phyloP scores from a whole-genome alignment of 2,888 invertebrate genomes.

The Thera britannica region DNA sequence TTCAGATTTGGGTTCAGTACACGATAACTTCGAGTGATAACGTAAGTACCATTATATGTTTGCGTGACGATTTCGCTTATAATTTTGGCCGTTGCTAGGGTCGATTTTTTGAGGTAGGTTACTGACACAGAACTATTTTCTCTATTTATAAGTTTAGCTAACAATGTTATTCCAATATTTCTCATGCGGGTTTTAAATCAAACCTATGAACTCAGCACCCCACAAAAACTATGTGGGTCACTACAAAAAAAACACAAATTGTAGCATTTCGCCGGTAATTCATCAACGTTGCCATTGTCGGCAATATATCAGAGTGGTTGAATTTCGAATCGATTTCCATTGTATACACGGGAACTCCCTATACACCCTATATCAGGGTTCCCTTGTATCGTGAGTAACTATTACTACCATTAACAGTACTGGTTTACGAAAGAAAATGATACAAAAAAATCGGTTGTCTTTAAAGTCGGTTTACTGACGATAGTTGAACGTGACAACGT shows the following conservation, averaged over 20 bases:
- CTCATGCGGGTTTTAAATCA: constrained; percentile 22
- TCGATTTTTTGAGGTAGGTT: not conserved
- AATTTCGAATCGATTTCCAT: constrained; percentile 44
- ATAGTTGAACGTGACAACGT: no score
- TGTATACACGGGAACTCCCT: not conserved
- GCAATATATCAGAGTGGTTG: constrained; percentile 66
- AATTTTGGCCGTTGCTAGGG: constrained; percentile 45
- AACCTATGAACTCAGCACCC: constrained; percentile 16
- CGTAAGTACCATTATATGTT: constrained; percentile 46
- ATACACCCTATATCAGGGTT: not conserved
- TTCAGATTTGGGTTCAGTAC: constrained; percentile 70
- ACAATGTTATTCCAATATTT: not conserved
- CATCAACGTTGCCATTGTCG: constrained; percentile 35
- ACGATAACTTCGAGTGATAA: constrained; percentile 65
- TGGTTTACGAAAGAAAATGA: no score
- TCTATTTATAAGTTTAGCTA: no score
- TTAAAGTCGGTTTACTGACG: no score
- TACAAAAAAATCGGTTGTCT: no score
- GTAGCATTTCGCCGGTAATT: constrained; percentile 36
- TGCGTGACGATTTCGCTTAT: constrained; percentile 17
- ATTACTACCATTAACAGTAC: not conserved
- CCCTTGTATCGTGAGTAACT: not conserved
- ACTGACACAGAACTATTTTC: no score
- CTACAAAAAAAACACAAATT: constrained; percentile 27
- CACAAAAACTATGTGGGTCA: constrained; percentile 23